Conservation (phyloP, 2,797 vertebrate species). For the Distichodus sexfasciatus region DNA sequence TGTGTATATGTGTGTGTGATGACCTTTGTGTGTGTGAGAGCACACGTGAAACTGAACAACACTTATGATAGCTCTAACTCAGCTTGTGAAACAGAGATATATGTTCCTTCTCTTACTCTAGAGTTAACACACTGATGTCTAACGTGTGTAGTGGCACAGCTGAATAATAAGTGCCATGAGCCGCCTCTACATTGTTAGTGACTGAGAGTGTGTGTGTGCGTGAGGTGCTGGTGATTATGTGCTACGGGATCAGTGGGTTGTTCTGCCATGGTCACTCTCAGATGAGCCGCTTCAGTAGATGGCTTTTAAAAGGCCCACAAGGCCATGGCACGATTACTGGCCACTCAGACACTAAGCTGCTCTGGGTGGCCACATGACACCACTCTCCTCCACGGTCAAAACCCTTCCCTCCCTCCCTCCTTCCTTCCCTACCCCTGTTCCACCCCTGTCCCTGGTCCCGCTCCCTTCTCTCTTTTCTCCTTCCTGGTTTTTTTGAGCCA, state of each 20-base stretch:
- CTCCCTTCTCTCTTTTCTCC: constrained; percentile 39
- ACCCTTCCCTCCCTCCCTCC: background rate
- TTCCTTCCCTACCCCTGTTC: constrained; percentile 4
- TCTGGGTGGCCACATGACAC: constrained; percentile 50
- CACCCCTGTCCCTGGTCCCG: background rate
- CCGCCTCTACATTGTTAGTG: constrained; percentile 7
- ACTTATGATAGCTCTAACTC: background rate
- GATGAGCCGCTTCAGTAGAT: constrained; percentile 61
- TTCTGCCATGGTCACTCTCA: constrained; percentile 57
- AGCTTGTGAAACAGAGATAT: background rate
- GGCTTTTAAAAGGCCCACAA: constrained; percentile 63
- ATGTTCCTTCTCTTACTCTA: background rate
- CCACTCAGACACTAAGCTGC: constrained; percentile 56
- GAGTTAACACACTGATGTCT: background rate
- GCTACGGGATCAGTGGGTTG: constrained; percentile 59
- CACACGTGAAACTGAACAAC: constrained; percentile 4
- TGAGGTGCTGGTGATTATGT: constrained; percentile 63
- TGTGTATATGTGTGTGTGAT: background rate
- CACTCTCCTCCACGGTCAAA: constrained; percentile 26
- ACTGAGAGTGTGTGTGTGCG: constrained; percentile 55
- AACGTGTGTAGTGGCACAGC: too few relatives aligned
- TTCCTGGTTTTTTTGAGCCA: constrained; percentile 63
- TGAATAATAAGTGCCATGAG: background rate
- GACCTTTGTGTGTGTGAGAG: constrained; percentile 11
- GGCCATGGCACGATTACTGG: constrained; percentile 60